These are phyloP conservation scores for Microcebus murinus DNA, from an alignment of 2,113 vertebrate species.

Conservation along the genomic window DNA sequence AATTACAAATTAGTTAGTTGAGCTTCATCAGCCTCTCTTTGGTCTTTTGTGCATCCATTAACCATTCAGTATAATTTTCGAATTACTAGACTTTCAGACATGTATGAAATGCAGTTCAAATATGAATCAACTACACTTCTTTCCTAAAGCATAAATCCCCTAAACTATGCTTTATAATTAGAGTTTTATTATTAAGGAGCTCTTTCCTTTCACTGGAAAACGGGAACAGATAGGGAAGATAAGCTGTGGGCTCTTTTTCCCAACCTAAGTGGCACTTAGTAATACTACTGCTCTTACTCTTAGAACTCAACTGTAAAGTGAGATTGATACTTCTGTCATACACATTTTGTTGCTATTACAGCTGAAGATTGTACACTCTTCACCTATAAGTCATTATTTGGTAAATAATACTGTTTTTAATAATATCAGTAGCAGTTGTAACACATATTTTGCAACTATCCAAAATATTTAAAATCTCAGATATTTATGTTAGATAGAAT, in stretches of 20 bases:
- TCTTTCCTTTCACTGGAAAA: not conserved
- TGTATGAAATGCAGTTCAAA: not conserved
- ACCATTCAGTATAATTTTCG: not conserved
- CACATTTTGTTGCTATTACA: not conserved
- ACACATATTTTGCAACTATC: not conserved
- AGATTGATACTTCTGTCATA: not conserved
- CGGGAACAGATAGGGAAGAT: not conserved
- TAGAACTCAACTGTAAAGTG: not conserved
- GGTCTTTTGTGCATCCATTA: not conserved
- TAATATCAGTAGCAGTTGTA: not conserved
- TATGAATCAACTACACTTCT: not conserved
- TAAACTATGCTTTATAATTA: not conserved
- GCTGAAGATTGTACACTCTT: not conserved
- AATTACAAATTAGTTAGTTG: not conserved
- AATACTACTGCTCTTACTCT: not conserved
- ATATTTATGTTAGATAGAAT: not conserved
- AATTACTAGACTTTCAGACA: not conserved
- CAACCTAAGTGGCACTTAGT: not conserved
- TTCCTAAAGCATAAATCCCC: not conserved
- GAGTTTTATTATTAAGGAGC: not conserved
- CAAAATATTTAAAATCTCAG: slow-evolving; percentile 2
- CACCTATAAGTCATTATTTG: not conserved
- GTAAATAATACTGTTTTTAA: slow-evolving; percentile 17
- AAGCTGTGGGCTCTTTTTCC: not conserved
- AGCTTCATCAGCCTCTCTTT: not conserved